A percentile compares a stretch with the other conserved stretches of the same genome.
phyloP scores from a whole-genome alignment of 2,797 vertebrate species.

The Astyanax mexicanus region DNA sequence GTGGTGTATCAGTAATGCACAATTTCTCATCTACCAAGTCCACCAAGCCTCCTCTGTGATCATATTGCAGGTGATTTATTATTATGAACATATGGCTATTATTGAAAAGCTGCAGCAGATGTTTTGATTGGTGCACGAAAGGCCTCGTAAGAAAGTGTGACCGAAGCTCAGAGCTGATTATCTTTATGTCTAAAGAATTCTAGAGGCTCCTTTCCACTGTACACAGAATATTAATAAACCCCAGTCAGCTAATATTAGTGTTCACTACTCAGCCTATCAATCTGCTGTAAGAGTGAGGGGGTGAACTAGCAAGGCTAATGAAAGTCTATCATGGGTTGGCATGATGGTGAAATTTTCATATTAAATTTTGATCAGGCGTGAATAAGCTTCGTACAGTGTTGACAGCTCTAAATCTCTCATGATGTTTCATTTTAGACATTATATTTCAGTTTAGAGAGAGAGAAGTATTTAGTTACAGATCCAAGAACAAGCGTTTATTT shows the following conservation, averaged over 20 bases:
- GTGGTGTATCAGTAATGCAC: neutral
- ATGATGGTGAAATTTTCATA: neutral
- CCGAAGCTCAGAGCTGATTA: constrained; percentile 34
- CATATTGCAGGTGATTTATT: constrained; percentile 13
- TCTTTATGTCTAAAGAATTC: constrained; percentile 22
- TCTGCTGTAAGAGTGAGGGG: neutral
- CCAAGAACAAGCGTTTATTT: no score
- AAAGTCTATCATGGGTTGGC: neutral
- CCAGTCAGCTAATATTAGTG: constrained; percentile 31
- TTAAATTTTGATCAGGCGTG: constrained; percentile 8
- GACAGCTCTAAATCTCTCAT: neutral
- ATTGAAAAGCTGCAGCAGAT: constrained; percentile 16
- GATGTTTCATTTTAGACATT: neutral
- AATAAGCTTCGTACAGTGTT: neutral
- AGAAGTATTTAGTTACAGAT: neutral
- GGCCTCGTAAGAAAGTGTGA: neutral
- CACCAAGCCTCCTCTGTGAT: neutral
- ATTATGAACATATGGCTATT: no score
- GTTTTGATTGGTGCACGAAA: neutral
- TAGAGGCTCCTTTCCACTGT: constrained; percentile 17
- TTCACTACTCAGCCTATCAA: constrained; percentile 7
- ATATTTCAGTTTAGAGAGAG: neutral
- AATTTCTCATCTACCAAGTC: neutral
- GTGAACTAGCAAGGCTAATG: neutral
- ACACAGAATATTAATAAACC: constrained; percentile 28